Base-by-base conservation (phyloP, 2,797 vertebrate genomes). In the Argentina silus region DNA sequence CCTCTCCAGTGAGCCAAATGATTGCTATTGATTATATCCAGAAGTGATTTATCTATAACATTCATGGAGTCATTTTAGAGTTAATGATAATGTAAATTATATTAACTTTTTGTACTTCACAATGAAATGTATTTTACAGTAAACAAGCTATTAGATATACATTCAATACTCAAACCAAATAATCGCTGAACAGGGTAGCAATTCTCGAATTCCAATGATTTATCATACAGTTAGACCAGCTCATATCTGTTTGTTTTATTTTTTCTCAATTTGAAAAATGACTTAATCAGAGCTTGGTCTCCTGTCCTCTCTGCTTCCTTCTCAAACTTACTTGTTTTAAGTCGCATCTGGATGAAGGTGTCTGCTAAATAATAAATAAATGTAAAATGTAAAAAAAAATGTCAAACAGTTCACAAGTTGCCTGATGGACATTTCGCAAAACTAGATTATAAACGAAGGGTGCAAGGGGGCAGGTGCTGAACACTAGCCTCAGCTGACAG, bases 381-480 rank as follows among this genome's bases (percentile, higher is more conserved):
- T n/a, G n/a, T n/a, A n/a, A n/a, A n/a, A n/a, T n/a, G n/a, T n/a
- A n/a, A n/a, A n/a, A n/a, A n/a, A n/a, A n/a, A n/a, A n/a, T n/a
- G n/a, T n/a, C n/a, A n/a, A n/a, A n/a, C n/a, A n/a, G 23, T 61
- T 59, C 15, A 42, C 50, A 60, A 14, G 21, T 69, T 73, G n/a
- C 51, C 51, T 78, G 61, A 74, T 47, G 67, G 67, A 53, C 44
- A 44, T 61, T 73, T 44, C 43, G 36, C 47, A 21, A 66, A 51
- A 59, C 69, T 47, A 63, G 57, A 59, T 67, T 64, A 36, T 50
- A 59, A 50, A 63, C 63, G 15, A 21, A n/a, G 50, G 55, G 43
- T 65, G 45, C 69, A 63, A 17, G 1, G 50, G 48, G 68, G 67
- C 65, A 42, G 67, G 48, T 6, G 53, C 56, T n/a, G 3, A 51